Evolutionary conservation across 2,113 vertebrate species (phyloP).

Genomic region (Podarcis raffonei): DNA sequence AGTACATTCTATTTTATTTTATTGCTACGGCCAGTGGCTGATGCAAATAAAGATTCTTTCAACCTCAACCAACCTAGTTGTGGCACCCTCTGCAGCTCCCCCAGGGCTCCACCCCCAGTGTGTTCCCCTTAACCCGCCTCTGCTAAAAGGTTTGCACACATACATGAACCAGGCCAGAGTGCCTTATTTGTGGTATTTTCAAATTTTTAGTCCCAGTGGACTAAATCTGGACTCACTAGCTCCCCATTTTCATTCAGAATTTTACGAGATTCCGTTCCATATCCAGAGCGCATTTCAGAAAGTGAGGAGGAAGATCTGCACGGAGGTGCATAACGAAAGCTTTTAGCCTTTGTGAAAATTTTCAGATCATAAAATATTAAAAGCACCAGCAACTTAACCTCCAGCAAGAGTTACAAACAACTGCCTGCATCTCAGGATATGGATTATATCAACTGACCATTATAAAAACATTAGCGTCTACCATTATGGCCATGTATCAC

Average conservation of each 20-base stretch:
- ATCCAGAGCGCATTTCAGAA: background rate
- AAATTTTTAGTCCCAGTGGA: background rate
- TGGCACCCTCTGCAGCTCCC: too few relatives aligned
- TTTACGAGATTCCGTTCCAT: constrained; percentile 26
- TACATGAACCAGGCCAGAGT: too few relatives aligned
- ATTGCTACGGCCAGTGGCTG: too few relatives aligned
- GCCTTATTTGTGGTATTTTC: too few relatives aligned
- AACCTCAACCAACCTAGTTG: too few relatives aligned
- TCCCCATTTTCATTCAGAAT: constrained; percentile 5
- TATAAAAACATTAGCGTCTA: constrained; percentile 62
- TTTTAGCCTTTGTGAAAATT: constrained; percentile 54
- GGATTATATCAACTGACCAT: constrained; percentile 63
- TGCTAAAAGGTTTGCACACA: too few relatives aligned
- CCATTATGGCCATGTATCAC: constrained; percentile 51
- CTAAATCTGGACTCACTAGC: background rate
- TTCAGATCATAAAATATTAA: constrained; percentile 62
- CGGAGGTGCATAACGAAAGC: constrained; percentile 31
- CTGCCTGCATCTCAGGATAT: constrained; percentile 42
- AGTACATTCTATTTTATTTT: too few relatives aligned
- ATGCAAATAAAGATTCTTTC: too few relatives aligned
- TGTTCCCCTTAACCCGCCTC: too few relatives aligned
- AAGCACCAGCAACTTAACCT: constrained; percentile 58
- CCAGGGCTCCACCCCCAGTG: too few relatives aligned
- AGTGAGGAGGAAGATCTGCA: constrained; percentile 1
- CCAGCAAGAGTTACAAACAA: constrained; percentile 48